Base-by-base conservation (phyloP, 2,113 vertebrate genomes). In the Pteronura brasiliensis region DNA sequence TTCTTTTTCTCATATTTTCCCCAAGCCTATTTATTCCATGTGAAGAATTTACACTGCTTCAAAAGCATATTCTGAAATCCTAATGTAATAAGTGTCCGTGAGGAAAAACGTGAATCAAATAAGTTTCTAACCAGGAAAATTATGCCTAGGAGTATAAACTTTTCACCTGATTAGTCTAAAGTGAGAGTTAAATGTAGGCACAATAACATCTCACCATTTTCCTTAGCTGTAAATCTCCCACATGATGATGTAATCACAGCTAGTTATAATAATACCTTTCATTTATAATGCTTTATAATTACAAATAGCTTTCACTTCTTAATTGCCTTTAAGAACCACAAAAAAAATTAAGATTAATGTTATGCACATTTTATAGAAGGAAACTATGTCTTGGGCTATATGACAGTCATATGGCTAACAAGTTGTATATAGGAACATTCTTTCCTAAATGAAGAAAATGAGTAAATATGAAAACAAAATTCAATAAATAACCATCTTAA, bases 11-110 rank as follows among this genome's bases (percentile, higher is more conserved):
- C 14, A 18, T 44, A 55, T 14, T 72, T 90, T 52, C 18, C 20
- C 11, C 61, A 88, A 55, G 7, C 42, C 44, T 94, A 57, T 82
- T 88, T 86, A 61, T 82, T 47, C 42, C 49, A 44, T 44, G 11
- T 83, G 39, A 74, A 90, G 82, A 98, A 97, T 82, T 90, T 57
- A 76, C 9, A 31, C 3, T 88, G 18, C 93, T 0, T 96, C 13
- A 93, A 57, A 93, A 25, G 61, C 23, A 85, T 21, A 47, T 83
- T 91, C 52, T 88, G 25, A 79, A 90, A 91, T 91, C 82, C 12
- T 87, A 71, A 84, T 49, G 20, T 31, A 82, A 71, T 63, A 76
- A 67, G 47, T 36, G 15, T 2, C 76, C 76, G 1, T 49, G 6
- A 88, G 17, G 23, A 88, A 29, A 71, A 86, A 57, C 29, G 2